These are phyloP conservation scores for Phengaris arion DNA, from an alignment of 2,888 invertebrate species.

Conservation along the genomic window DNA sequence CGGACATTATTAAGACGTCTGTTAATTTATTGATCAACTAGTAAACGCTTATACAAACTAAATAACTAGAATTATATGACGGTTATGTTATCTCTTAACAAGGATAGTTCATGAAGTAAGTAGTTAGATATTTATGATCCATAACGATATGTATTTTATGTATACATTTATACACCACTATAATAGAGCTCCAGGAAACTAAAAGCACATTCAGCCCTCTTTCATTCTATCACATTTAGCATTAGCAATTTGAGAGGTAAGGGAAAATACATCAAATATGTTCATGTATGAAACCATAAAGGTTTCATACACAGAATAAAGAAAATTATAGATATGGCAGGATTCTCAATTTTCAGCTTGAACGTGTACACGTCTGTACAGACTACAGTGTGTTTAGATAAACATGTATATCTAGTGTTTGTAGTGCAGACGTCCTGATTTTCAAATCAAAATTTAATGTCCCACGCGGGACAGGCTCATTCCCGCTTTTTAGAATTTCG, in stretches of 20 bases:
- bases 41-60: conserved; percentile 8
- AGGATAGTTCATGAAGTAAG: conserved; percentile 5
- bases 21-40: neutral
- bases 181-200: neutral
- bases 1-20: conserved; percentile 17
- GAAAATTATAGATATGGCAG: neutral
- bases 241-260: conserved; percentile 16
- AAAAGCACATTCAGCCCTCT: conserved; percentile 15
- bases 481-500: no score
- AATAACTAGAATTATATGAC: neutral
- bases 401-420: no score
- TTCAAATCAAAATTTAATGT: no score
- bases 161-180: neutral
- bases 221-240: conserved; percentile 19
- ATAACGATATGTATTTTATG: no score
- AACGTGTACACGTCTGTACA: no score
- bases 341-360: no score
- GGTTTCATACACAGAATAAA: neutral
- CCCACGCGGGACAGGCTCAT: no score
- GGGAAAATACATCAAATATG: conserved; percentile 26
- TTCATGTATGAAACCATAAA: no score
- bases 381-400: no score
- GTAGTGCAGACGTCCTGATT: no score
- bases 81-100: neutral
- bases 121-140: neutral